These are phyloP conservation scores for Hystrix brachyura DNA, from an alignment of 2,113 vertebrate genomes.

Conservation along the genomic window DNA sequence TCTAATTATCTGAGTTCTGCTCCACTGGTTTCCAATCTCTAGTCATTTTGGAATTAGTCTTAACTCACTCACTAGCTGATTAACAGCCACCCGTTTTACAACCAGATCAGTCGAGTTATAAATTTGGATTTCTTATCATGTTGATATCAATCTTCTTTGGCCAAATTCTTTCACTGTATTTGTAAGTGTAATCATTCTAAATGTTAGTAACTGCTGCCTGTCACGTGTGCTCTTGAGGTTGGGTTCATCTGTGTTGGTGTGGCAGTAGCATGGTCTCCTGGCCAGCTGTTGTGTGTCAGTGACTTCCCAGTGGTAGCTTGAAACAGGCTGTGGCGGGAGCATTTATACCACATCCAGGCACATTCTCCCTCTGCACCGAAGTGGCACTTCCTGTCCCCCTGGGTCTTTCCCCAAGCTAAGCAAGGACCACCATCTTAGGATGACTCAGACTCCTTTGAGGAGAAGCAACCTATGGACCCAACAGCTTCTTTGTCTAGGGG, in stretches of 20 bases:
- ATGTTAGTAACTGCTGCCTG: background rate
- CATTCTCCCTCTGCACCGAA: background rate
- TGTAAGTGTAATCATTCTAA: slow-evolving; percentile 9
- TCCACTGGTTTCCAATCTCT: background rate
- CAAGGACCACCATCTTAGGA: background rate
- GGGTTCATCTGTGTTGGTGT: background rate
- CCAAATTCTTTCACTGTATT: slow-evolving; percentile 28
- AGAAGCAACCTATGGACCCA: background rate
- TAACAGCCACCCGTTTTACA: background rate
- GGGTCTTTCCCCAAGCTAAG: background rate
- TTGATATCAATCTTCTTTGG: slow-evolving; percentile 20
- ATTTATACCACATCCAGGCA: rapidly evolving
- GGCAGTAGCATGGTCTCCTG: background rate
- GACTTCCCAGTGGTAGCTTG: background rate
- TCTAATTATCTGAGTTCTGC: background rate
- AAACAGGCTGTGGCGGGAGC: rapidly evolving
- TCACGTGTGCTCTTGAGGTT: background rate
- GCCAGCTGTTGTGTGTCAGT: background rate
- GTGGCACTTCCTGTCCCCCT: rapidly evolving
- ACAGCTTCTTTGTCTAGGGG: background rate
- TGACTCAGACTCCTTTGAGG: background rate
- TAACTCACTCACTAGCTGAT: slow-evolving; percentile 14
- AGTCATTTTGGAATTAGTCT: slow-evolving; percentile 46
- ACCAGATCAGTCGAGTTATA: background rate
- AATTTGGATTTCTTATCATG: background rate